These are phyloP conservation scores for Riptortus pedestris DNA, from an alignment of 1,140 invertebrate species.

Conservation along the genomic window DNA sequence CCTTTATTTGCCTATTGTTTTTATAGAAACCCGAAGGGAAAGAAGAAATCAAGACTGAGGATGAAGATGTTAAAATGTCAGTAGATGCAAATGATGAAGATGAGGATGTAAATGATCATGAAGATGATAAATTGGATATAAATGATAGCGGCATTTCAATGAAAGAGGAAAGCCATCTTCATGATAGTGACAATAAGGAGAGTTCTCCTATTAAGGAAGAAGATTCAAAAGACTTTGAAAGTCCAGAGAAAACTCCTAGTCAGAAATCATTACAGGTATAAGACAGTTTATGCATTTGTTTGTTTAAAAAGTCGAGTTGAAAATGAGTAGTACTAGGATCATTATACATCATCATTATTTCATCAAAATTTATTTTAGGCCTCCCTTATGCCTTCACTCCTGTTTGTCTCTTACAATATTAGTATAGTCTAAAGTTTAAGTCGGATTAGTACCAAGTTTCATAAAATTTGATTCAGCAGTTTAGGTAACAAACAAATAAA, in stretches of 20 bases:
- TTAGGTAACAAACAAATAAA: too few species aligned
- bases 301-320: too few species aligned
- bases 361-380: too few species aligned
- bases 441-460: too few species aligned
- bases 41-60: constrained; percentile 41
- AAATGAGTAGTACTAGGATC: too few species aligned
- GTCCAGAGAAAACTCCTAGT: constrained; percentile 2
- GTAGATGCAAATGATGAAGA: constrained; percentile 39
- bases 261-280: constrained; percentile 10
- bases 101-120: constrained; percentile 33
- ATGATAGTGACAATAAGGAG: constrained; percentile 1
- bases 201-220: constrained; percentile 23
- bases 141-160: constrained; percentile 32
- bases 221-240: constrained; percentile 13
- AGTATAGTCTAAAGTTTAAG: too few species aligned
- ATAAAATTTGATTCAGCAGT: too few species aligned
- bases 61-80: constrained; percentile 40
- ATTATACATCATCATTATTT: too few species aligned
- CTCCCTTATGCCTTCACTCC: too few species aligned
- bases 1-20: too few species aligned
- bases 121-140: constrained; percentile 31
- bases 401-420: too few species aligned
- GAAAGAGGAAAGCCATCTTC: constrained; percentile 30
- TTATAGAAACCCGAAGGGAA: constrained; percentile 33
- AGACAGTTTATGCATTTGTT: too few species aligned